Evolutionary conservation across 2,113 vertebrate genomes (phyloP).

Genomic region (Poeciliopsis prolifica): DNA sequence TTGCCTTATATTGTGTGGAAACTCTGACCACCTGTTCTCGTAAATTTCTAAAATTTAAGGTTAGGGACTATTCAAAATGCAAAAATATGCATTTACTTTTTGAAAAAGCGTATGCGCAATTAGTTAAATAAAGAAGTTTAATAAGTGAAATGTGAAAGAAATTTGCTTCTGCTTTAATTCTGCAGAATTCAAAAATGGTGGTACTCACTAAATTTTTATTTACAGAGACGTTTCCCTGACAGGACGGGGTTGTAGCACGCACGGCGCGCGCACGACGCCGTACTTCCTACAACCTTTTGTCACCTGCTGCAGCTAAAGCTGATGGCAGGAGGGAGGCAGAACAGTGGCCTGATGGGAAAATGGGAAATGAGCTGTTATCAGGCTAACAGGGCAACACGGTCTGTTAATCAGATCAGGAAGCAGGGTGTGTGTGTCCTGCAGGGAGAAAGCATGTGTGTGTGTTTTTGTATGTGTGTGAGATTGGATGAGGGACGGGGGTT

Average conservation of each 20-base stretch:
- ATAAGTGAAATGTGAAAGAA: not conserved
- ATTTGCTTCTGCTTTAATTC: constrained; percentile 4
- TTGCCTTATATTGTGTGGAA: constrained; percentile 13
- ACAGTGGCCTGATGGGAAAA: constrained; percentile 78
- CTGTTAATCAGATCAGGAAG: constrained; percentile 82
- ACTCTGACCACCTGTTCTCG: constrained; percentile 64
- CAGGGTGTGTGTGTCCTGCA: constrained; percentile 55
- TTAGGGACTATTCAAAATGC: constrained; percentile 18
- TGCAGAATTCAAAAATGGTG: not conserved
- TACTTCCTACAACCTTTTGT: constrained; percentile 69
- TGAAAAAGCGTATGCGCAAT: constrained; percentile 16
- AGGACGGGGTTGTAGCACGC: constrained; percentile 42
- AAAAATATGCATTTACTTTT: constrained; percentile 12
- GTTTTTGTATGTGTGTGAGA: constrained; percentile 30
- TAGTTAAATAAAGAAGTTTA: constrained; percentile 11
- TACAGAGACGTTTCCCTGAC: constrained; percentile 6
- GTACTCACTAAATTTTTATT: constrained; percentile 31
- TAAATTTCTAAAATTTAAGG: constrained; percentile 26
- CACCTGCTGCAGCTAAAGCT: constrained; percentile 55
- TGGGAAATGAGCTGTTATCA: constrained; percentile 81
- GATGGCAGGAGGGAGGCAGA: constrained; percentile 44
- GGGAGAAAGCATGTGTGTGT: constrained; percentile 24
- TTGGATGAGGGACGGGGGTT: not conserved
- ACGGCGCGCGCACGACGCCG: constrained; percentile 45
- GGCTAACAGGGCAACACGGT: constrained; percentile 64